Evolutionary conservation across 2,113 vertebrate genomes (phyloP), one percentile per base, ranked within the genome.

Genomic region (Pterophyllum scalare): DNA sequence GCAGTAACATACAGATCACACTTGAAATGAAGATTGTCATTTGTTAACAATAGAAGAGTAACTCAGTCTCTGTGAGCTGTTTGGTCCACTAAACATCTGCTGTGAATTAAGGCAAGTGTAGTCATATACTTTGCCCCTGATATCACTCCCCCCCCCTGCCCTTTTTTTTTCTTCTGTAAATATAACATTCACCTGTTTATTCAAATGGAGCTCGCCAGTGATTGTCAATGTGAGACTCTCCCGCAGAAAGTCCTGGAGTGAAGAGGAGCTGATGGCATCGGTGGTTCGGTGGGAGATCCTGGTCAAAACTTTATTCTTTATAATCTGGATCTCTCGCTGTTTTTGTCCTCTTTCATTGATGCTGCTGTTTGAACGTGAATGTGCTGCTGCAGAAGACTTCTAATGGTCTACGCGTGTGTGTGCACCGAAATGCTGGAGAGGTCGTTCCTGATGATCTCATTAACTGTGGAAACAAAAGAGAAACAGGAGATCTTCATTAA

Each of bases 371-470:
- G 77, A 9, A 61, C 26, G 61, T 74, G 56, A 80, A 43, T 60
- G 77, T n/a, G 60, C 67, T 75, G 86, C 77, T 87, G 88, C 88
- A 79, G 88, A 75, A 38, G 72, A 82, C 80, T 26, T 79, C 87
- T 57, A 59, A 49, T 62, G 17, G 12, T 88, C 94, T 96, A 95
- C 11, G 96, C 92, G 54, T 96, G 95, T 81, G 92, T 91, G 87
- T 97, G 96, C 89, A 96, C 94, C 52, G 91, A 97, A 89, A 96
- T 96, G 95, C 97, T 95, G 95, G 97, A 99, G 84, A 99, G 97
- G 95, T 99, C 98, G 14, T 99, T 99, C 82, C 97, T 95, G 94
- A 99, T 99, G 79, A 99, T 97, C 93, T 99, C 98, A 82, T 99
- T 99, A 95, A 99, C 98, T 99, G 97, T 59, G 93, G 94, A 96